phyloP scores from a whole-genome alignment of 64 coral and sea anemone species.

The Actinia tenebrosa region DNA sequence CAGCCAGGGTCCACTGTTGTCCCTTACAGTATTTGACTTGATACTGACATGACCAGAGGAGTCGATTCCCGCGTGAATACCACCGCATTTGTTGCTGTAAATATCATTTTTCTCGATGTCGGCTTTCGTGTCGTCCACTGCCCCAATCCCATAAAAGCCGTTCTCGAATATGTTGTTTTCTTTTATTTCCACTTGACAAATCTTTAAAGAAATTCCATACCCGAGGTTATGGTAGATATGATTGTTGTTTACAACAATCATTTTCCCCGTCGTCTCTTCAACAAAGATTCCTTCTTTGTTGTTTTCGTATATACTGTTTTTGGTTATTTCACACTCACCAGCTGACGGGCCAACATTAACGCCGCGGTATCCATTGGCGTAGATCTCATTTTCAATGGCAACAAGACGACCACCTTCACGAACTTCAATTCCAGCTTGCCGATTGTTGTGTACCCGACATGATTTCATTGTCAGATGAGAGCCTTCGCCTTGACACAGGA shows the following conservation, averaged over 20 bases:
- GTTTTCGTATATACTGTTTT: constrained; percentile 64
- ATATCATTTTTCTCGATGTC: constrained; percentile 3
- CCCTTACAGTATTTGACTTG: constrained; percentile 36
- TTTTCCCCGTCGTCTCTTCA: neutral
- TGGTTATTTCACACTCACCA: constrained; percentile 26
- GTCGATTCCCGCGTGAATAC: constrained; percentile 39
- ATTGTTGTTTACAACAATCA: constrained; percentile 9
- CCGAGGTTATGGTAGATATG: constrained; percentile 43
- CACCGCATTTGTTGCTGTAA: constrained; percentile 63
- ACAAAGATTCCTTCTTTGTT: constrained; percentile 41
- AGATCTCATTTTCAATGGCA: constrained; percentile 25
- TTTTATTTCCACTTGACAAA: neutral
- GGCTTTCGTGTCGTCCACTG: constrained; percentile 26
- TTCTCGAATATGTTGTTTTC: constrained; percentile 60
- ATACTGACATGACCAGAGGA: constrained; percentile 43
- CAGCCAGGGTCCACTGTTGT: constrained; percentile 65
- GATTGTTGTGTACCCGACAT: constrained; percentile 49
- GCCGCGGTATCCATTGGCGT: constrained; percentile 38
- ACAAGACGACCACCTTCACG: constrained; percentile 43
- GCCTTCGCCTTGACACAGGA: constrained; percentile 30
- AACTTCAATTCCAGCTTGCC: constrained; percentile 43
- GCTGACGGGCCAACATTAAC: constrained; percentile 40
- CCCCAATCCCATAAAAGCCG: constrained; percentile 56
- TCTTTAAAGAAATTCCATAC: constrained; percentile 36
- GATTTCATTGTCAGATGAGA: constrained; percentile 34